Evolutionary conservation across 2,113 vertebrate genomes (phyloP).

Genomic region (Jacana jacana): DNA sequence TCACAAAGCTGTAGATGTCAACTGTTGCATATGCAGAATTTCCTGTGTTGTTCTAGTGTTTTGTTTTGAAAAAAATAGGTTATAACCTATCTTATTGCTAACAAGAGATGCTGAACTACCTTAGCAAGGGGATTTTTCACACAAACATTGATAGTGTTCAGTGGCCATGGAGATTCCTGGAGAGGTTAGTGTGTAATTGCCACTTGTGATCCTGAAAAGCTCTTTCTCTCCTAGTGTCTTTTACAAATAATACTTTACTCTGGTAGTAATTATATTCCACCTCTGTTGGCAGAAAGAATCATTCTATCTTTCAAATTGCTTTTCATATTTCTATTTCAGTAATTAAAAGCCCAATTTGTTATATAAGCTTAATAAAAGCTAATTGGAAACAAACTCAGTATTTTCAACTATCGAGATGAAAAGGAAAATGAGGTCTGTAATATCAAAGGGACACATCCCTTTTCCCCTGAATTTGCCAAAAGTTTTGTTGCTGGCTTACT

Average conservation of each 20-base stretch:
- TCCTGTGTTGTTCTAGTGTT: neutral
- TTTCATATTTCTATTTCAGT: slow-evolving; percentile 20
- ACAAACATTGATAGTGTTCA: neutral
- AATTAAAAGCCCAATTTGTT: slow-evolving; percentile 18
- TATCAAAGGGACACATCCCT: neutral
- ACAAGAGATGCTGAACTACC: neutral
- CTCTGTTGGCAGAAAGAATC: neutral
- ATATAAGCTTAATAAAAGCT: neutral
- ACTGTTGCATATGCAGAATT: neutral
- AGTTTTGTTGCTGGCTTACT: neutral
- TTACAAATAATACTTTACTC: slow-evolving; percentile 8
- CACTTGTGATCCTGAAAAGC: slow-evolving; percentile 32
- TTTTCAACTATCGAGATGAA: neutral
- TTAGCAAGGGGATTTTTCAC: neutral
- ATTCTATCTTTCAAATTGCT: slow-evolving; percentile 3
- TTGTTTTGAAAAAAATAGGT: neutral
- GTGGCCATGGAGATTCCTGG: neutral
- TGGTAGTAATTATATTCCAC: slow-evolving; percentile 14
- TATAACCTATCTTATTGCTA: neutral
- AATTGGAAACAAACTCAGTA: neutral
- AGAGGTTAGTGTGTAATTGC: slow-evolving; percentile 6
- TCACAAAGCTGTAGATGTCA: neutral
- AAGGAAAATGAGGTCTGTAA: neutral
- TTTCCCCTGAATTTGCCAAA: neutral
- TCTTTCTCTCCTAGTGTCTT: neutral